Conservation (phyloP, 2,797 vertebrate species). For the Falco novaeseelandiae region DNA sequence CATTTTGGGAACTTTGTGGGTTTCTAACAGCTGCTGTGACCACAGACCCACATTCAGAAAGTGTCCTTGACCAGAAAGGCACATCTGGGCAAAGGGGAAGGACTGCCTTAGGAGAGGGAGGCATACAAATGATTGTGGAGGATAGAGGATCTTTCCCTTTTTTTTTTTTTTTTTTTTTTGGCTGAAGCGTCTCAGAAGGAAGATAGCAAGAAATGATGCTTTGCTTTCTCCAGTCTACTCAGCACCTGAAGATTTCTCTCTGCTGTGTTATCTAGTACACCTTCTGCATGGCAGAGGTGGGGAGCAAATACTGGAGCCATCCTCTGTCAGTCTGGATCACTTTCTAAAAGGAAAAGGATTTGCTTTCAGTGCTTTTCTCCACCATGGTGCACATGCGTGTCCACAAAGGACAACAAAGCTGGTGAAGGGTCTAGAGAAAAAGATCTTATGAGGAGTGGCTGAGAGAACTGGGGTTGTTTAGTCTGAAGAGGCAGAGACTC, state of each 20-base stretch:
- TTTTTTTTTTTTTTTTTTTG: too few species aligned
- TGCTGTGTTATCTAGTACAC: background rate
- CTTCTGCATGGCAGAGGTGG: background rate
- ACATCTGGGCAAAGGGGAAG: background rate
- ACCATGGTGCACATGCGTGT: too few species aligned
- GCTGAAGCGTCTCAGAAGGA: background rate
- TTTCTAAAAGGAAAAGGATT: background rate
- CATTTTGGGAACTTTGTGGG: background rate
- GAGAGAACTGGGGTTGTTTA: too few species aligned
- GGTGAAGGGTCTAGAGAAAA: too few species aligned
- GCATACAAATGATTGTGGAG: background rate
- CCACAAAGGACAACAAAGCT: too few species aligned
- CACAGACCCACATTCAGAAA: accelerated
- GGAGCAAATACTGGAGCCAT: background rate
- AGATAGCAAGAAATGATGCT: background rate
- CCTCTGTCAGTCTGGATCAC: background rate
- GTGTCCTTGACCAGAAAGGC: background rate
- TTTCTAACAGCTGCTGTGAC: background rate
- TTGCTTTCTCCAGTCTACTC: background rate
- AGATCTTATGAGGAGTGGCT: too few species aligned
- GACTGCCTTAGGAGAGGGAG: background rate
- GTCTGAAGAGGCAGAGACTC: too few species aligned
- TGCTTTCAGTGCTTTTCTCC: background rate
- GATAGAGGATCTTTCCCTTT: background rate
- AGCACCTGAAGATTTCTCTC: background rate